Evolutionary conservation across 2,888 invertebrate genomes (phyloP), one percentile per base, ranked within the genome.

Genomic region (Plebejus anna): DNA sequence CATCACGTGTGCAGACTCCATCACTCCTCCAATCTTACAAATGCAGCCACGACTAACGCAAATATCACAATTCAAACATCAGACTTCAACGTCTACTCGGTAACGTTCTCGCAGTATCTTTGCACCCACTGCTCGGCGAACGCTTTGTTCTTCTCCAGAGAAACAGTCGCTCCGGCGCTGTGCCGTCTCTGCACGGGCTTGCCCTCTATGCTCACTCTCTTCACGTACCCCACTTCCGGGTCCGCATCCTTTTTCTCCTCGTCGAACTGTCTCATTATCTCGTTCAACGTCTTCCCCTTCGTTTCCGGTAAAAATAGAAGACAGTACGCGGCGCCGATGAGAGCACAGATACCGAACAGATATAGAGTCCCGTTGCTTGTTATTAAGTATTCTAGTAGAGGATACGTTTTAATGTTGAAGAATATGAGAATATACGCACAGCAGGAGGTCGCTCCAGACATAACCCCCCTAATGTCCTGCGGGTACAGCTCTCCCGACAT

Each of bases 401-500:
- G 96, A 82, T 96, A 96, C 0, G 96, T 95, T 85, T 96, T 96
- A 47, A 96, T 96, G 75, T 95, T 96, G 61, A 95, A 92, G 86
- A 97, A 97, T 57, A 96, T 96, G 16, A 96, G 91, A 2, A 95
- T 87, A 82, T 97, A 96, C 0, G 95, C 96, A 75, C 96, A 94
- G 77, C 96, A 96, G 0, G 96, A 95, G 0, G 96, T 96, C 0
- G 96, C 88, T 0, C 96, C 96, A 0, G 96, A 95, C 94, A 96
- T 95, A 0, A 96, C 94, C 0, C 96, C 96, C 80, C 96, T 90
- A 2, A 96, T 96, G 77, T 95, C 94, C 79, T 96, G 91, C 2
- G 96, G 96, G 82, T 96, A 96, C 70, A 96, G 84, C 83, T 96
- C 96, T 1, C 96, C 96, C 0, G 96, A 96, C 95, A 97, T 95